Evolutionary conservation across 2,113 vertebrate genomes (phyloP).

Genomic region (Vulpes lagopus): DNA sequence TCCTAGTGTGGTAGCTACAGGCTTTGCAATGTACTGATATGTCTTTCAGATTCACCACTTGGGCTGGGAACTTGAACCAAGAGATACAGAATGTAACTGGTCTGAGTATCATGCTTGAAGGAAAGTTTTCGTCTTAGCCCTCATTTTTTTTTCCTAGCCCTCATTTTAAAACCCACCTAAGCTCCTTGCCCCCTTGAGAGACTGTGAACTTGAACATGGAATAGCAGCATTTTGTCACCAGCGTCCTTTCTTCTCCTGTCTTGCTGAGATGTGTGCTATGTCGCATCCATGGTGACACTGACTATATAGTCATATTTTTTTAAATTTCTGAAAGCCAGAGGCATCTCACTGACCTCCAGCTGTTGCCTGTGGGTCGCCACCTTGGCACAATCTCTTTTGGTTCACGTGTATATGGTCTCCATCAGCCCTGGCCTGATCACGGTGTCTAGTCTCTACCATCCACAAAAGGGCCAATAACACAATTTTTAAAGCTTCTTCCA

Average conservation of each 20-base stretch:
- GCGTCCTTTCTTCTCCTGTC: not conserved
- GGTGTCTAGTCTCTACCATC: not conserved
- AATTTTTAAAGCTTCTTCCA: not conserved
- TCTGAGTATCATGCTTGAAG: not conserved
- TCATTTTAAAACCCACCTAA: not conserved
- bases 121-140: not conserved
- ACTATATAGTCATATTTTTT: not conserved
- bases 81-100: not conserved
- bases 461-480: not conserved
- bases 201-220: not conserved
- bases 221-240: not conserved
- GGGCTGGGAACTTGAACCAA: not conserved
- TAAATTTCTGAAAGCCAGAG: not conserved
- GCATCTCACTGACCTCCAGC: not conserved
- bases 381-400: accelerated
- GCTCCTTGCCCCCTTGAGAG: not conserved
- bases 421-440: accelerated
- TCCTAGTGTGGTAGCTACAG: not conserved
- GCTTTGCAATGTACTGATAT: not conserved
- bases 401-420: not conserved
- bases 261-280: too few species aligned
- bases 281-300: not conserved
- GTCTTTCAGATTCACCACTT: not conserved
- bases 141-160: not conserved
- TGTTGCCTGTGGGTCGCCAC: not conserved